Evolutionary conservation across 2,113 vertebrate genomes (phyloP), one percentile per base, ranked within the genome.

Genomic region (Sinocyclocheilus grahami): DNA sequence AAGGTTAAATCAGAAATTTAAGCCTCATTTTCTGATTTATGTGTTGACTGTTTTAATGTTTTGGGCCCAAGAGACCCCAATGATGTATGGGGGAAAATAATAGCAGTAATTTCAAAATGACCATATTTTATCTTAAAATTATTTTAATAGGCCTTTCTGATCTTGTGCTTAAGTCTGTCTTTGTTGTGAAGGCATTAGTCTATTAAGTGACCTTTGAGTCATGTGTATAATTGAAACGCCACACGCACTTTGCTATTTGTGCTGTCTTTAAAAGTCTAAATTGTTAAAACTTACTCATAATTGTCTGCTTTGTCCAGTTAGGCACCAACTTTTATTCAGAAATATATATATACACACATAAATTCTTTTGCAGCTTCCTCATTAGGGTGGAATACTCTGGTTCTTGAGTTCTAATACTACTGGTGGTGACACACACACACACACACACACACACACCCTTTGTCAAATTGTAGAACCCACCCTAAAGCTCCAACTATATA

Each of bases 401-500:
- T 87, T 78, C 82, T 93, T 86, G 83, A 92, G 89, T 84, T 86
- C 92, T 91, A 92, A 90, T 84, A 90, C 86, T 87, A 85, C 86
- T 48, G 53, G 87, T 87, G 74, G 77, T 90, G 62, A 77, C 71
- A 67, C 88, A 88, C 89, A 88, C 86, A 77, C 72, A 53, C 78
- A 55, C 75, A 81, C 88, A 87, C 89, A 88, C 84, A 78, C 74
- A 46, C 74, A 58, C 69, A 78, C 88, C 86, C 89, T 42, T 63
- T n/a, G 24, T 63, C 65, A 74, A n/a, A 62, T 18, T 71, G 10
- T 71, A 72, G 79, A 90, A 80, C 92, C 93, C 93, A 89, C 93
- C 94, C 93, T 86, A 55, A 58, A 90, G 90, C 88, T 86, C 69
- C 82, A 90, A 85, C 91, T 95, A 95, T 95, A 95, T 93, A 83